Base-by-base conservation (phyloP, 1,140 invertebrate genomes). In the Steinernema feltiae region DNA sequence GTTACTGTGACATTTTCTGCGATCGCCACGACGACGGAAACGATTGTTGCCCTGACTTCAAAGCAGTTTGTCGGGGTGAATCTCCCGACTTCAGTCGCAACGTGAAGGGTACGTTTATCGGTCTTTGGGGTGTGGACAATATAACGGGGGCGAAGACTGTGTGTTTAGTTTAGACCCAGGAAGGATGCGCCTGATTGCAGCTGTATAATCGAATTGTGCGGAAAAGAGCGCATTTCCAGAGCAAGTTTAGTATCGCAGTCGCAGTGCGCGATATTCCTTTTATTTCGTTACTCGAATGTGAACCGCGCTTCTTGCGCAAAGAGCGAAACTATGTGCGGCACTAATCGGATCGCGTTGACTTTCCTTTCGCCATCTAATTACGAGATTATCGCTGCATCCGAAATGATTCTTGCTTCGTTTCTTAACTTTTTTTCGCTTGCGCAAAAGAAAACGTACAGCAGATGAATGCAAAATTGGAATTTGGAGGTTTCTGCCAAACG, bases 31-130 rank as follows among this genome's bases (percentile, higher is more conserved):
- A 35, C 48, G 31, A 27, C 18, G 81, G 81, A n/a, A 83, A 81
- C 70, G 82, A 83, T 53, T 83, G 82, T 48, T 83, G 82, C 72
- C 82, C 82, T n/a, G 82, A 83, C 69, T 83, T 81, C 53, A 70
- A 79, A 30, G 79, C 74, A 18, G 76, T 78, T 30, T 83, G 81
- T 35, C 29, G 48, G 21, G 74, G 78, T 30, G 69, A 35, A 0
- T 7, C 7, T 18, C 7, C 18, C 35, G 35, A 41, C 35, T 7
- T 7, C 18, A 7, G 7, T 41, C 35, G 35, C 35, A 18, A 41
- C 7, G 7, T 41, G 18, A 41, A 41, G 18, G 35, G 35, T 41
- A 7, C 7, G 35, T 41, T 41, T 7, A 41, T 41, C 35, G 35
- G 18, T 41, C 35, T 41, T 41, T n/a, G n/a, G n/a, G n/a, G n/a